phyloP scores from a whole-genome alignment of 1,140 invertebrate species.

The Trichonephila clavipes region DNA sequence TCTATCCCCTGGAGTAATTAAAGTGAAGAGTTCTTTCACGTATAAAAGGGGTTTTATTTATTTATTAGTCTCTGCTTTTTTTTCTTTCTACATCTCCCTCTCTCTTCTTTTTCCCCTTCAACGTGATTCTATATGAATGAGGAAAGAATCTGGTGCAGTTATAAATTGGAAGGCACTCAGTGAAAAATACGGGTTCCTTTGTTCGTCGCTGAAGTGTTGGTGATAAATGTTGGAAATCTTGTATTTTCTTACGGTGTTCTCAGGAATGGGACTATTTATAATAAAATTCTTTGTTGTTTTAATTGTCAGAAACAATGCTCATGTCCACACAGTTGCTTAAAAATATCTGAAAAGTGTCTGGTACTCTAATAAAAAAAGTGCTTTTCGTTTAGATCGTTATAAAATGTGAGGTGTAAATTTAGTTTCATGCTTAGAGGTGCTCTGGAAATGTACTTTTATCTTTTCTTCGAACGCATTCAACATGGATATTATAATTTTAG shows the following conservation, averaged over 20 bases:
- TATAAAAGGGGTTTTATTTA: slow-evolving; percentile 28
- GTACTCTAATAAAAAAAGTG: too few species aligned
- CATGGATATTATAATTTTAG: too few species aligned
- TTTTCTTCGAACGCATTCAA: too few species aligned
- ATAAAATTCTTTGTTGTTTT: neutral
- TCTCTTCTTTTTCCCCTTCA: neutral
- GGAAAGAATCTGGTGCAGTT: neutral
- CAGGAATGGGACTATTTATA: slow-evolving; percentile 10
- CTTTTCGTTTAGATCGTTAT: too few species aligned
- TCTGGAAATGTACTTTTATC: too few species aligned
- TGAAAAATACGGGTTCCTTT: neutral
- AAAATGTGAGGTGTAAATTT: too few species aligned
- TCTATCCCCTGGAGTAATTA: slow-evolving; percentile 41
- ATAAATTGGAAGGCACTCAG: neutral
- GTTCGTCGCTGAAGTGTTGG: neutral
- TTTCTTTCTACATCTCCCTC: neutral
- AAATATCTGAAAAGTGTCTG: too few species aligned
- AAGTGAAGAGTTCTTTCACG: slow-evolving; percentile 38
- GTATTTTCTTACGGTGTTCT: neutral
- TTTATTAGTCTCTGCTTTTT: neutral
- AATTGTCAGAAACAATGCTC: too few species aligned
- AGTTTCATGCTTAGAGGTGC: too few species aligned
- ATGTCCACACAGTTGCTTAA: too few species aligned
- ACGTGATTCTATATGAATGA: slow-evolving; percentile 5
- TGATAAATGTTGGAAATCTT: slow-evolving; percentile 19